A percentile compares a stretch with the other conserved stretches of the same genome.
These are phyloP conservation scores for Antheraea pernyi DNA, from an alignment of 1,140 invertebrate species.

Conservation along the genomic window DNA sequence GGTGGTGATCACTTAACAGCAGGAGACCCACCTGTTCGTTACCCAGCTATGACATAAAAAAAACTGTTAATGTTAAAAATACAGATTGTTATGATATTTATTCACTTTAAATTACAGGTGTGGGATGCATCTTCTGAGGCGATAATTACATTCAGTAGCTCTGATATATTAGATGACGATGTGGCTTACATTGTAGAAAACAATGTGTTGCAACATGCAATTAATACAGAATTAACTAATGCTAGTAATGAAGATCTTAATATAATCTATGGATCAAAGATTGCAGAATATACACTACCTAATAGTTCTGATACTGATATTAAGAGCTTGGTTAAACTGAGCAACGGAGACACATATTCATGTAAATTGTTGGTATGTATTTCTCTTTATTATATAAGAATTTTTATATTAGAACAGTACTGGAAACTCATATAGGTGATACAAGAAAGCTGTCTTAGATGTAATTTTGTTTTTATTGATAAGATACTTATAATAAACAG, in stretches of 20 bases:
- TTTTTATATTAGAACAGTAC: too few species aligned
- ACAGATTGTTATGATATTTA: too few species aligned
- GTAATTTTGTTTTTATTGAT: too few species aligned
- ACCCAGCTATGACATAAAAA: too few species aligned
- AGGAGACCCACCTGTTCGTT: too few species aligned
- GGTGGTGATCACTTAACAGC: too few species aligned
- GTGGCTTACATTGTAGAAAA: constrained; percentile 97
- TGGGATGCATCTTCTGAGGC: constrained; percentile 96
- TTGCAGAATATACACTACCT: constrained; percentile 50
- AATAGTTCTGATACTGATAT: constrained; percentile 20
- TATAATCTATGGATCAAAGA: constrained; percentile 63
- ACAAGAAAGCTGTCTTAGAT: too few species aligned
- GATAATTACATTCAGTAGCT: constrained; percentile 91
- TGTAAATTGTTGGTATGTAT: constrained; percentile 82
- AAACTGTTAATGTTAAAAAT: too few species aligned
- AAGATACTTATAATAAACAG: too few species aligned
- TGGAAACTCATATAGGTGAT: too few species aligned
- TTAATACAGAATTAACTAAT: constrained; percentile 77
- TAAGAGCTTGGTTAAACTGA: constrained; percentile 70
- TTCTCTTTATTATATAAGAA: not conserved
- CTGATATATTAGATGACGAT: constrained; percentile 84
- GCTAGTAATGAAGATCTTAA: constrained; percentile 49
- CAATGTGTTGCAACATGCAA: constrained; percentile 89
- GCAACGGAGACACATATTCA: constrained; percentile 79
- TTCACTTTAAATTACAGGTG: constrained; percentile 81